A percentile compares a stretch with the other conserved stretches of the same genome.
Conservation (phyloP, 2,113 vertebrate genomes). For the Phoxinus phoxinus region DNA sequence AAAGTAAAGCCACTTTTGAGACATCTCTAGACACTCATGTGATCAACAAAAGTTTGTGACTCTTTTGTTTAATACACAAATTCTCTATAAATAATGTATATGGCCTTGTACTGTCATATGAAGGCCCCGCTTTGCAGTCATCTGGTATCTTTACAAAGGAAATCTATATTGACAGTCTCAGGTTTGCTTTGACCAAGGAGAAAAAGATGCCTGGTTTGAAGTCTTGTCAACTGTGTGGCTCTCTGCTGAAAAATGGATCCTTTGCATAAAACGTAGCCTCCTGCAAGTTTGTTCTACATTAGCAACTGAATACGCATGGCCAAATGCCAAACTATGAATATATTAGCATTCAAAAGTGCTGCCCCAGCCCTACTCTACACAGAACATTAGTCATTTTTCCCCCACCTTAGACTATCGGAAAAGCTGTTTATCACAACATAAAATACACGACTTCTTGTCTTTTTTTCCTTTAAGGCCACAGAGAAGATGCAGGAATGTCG, state of each 20-base stretch:
- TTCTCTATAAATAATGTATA: neutral
- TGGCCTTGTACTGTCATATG: neutral
- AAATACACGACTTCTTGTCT: constrained; percentile 78
- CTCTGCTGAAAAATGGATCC: constrained; percentile 60
- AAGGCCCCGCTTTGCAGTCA: neutral
- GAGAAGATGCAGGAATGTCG: constrained; percentile 45
- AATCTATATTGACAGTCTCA: constrained; percentile 25
- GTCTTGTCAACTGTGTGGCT: constrained; percentile 57
- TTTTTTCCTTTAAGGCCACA: constrained; percentile 25
- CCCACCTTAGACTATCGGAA: constrained; percentile 77
- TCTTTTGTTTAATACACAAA: constrained; percentile 4
- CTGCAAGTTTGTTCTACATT: constrained; percentile 65
- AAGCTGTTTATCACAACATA: constrained; percentile 82
- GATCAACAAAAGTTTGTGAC: neutral
- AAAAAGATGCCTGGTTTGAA: constrained; percentile 57
- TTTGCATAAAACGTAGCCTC: constrained; percentile 64
- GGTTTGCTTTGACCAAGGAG: constrained; percentile 3
- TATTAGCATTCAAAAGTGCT: constrained; percentile 80
- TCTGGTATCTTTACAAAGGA: neutral
- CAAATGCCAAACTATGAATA: constrained; percentile 79
- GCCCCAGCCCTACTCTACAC: constrained; percentile 68
- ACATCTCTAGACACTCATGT: neutral
- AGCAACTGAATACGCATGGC: constrained; percentile 69
- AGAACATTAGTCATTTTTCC: constrained; percentile 82
- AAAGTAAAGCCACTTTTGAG: neutral